Percentiles rank a stretch among this genome's conserved stretches.
Conservation (phyloP, 2,888 invertebrate genomes). For the Eupithecia subumbrata region DNA sequence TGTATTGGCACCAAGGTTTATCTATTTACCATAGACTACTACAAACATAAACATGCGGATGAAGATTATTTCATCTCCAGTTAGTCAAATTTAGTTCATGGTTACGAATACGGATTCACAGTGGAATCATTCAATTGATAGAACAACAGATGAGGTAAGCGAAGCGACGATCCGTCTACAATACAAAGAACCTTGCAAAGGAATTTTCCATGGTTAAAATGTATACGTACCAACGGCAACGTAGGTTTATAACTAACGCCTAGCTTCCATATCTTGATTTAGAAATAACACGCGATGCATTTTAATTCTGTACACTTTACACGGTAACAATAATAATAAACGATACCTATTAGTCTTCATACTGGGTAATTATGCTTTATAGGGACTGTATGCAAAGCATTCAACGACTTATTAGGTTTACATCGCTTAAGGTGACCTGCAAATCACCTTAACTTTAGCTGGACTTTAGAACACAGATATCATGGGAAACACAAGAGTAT, state of each 20-base stretch:
- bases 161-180: constrained; percentile 32
- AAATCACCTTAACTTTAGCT: not conserved
- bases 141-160: constrained; percentile 36
- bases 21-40: too few species aligned
- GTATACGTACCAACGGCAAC: constrained; percentile 20
- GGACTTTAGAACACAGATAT: not conserved
- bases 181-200: constrained; percentile 27
- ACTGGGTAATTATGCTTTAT: not conserved
- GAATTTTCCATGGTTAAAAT: constrained; percentile 32
- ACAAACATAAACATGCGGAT: not conserved
- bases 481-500: not conserved
- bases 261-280: constrained; percentile 47
- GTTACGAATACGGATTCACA: constrained; percentile 17
- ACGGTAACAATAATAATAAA: not conserved
- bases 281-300: constrained; percentile 46
- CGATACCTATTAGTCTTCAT: not conserved
- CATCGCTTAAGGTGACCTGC: not conserved
- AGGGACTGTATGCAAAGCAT: not conserved
- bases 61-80: constrained; percentile 8
- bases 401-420: not conserved
- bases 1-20: too few species aligned
- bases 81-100: constrained; percentile 30
- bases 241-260: constrained; percentile 32
- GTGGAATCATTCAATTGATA: constrained; percentile 33
- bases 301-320: constrained; percentile 31